A percentile compares a stretch with the other conserved stretches of the same genome.
phyloP scores from a whole-genome alignment of 1,140 invertebrate genomes.

The Hyposmocoma kahamanoa region DNA sequence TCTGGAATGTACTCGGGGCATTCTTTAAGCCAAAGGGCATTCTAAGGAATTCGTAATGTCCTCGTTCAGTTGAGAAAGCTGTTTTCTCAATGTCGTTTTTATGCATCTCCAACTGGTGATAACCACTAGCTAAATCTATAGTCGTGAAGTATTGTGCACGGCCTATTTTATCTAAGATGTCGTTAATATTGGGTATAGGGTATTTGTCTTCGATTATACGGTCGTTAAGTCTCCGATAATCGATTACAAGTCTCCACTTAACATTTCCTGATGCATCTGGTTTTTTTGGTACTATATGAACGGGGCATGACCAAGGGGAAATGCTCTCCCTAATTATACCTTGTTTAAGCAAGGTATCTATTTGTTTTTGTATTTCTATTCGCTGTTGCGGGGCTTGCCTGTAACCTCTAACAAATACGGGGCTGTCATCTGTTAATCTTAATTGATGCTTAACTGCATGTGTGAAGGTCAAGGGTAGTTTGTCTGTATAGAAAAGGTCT shows the following conservation, averaged over 20 bases:
- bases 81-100: slow-evolving; percentile 45
- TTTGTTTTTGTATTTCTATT: slow-evolving; percentile 25
- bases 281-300: slow-evolving; percentile 30
- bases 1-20: slow-evolving; percentile 23
- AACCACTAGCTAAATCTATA: too few species aligned
- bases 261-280: slow-evolving; percentile 18
- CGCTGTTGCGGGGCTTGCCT: slow-evolving; percentile 23
- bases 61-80: slow-evolving; percentile 36
- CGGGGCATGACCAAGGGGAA: slow-evolving; percentile 24
- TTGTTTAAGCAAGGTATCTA: slow-evolving; percentile 22
- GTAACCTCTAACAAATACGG: slow-evolving; percentile 24
- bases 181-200: slow-evolving; percentile 65
- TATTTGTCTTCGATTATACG: slow-evolving; percentile 48
- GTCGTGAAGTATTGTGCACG: slow-evolving; percentile 23
- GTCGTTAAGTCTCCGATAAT: slow-evolving; percentile 43
- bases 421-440: slow-evolving; percentile 20
- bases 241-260: slow-evolving; percentile 32
- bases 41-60: slow-evolving; percentile 29
- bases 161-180: slow-evolving; percentile 48
- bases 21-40: slow-evolving; percentile 49
- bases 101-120: slow-evolving; percentile 61
- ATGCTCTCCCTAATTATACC: slow-evolving; percentile 23
- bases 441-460: slow-evolving; percentile 24
- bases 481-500: slow-evolving; percentile 7
- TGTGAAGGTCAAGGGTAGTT: slow-evolving; percentile 9